Conservation (phyloP, 1,140 invertebrate genomes). For the Stegodyphus dumicola region DNA sequence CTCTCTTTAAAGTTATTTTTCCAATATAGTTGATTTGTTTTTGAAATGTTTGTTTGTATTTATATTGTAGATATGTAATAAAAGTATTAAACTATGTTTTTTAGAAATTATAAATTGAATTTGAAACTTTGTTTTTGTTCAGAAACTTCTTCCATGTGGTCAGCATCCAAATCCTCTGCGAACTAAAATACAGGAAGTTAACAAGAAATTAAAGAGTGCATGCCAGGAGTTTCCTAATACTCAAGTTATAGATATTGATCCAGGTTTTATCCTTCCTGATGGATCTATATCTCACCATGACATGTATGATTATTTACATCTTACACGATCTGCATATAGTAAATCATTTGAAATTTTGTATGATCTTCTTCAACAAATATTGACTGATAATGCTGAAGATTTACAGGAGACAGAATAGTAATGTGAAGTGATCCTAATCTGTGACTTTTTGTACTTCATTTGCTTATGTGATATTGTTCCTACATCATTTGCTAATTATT, state of each 20-base stretch:
- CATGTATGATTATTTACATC: constrained; percentile 89
- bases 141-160: constrained; percentile 86
- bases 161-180: constrained; percentile 82
- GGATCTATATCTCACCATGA: constrained; percentile 85
- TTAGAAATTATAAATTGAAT: no score
- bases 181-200: constrained; percentile 80
- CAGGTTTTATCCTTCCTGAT: constrained; percentile 80
- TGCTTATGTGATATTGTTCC: constrained; percentile 60
- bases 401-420: constrained; percentile 35
- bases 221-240: constrained; percentile 73
- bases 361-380: constrained; percentile 52
- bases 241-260: constrained; percentile 79
- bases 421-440: background rate
- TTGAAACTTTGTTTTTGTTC: constrained; percentile 66
- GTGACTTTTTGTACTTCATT: constrained; percentile 28
- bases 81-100: no score
- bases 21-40: no score
- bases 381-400: constrained; percentile 34
- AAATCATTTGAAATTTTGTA: constrained; percentile 85
- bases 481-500: constrained; percentile 44
- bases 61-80: background rate
- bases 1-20: background rate
- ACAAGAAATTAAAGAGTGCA: constrained; percentile 76
- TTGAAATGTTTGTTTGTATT: background rate
- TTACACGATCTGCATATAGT: constrained; percentile 83